These are phyloP conservation scores for Lypha dubia DNA, from an alignment of 2,888 invertebrate genomes.

Conservation along the genomic window DNA sequence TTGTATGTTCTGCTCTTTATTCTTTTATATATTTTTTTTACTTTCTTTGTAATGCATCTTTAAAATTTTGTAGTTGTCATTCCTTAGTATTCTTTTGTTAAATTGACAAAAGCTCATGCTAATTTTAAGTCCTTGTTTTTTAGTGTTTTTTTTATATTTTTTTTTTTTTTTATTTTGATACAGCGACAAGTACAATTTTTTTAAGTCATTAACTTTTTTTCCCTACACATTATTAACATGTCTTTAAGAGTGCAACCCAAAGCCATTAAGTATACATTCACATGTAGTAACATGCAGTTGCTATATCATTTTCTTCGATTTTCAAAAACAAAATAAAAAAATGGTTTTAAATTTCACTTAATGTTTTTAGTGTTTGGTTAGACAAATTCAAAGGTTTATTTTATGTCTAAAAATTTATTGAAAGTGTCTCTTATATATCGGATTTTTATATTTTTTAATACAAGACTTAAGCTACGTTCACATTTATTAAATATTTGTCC, in stretches of 20 bases:
- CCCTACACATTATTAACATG: constrained; percentile 19
- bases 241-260: constrained; percentile 61
- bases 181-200: constrained; percentile 35
- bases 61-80: constrained; percentile 47
- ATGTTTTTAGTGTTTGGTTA: neutral
- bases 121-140: constrained; percentile 70
- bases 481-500: too few species aligned
- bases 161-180: constrained; percentile 1
- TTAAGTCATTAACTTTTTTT: constrained; percentile 64
- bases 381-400: neutral
- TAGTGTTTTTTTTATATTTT: neutral
- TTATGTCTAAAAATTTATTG: constrained; percentile 2
- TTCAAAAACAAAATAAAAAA: constrained; percentile 7
- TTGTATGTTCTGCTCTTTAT: constrained; percentile 30
- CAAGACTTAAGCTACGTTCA: neutral
- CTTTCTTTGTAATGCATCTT: constrained; percentile 51
- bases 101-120: constrained; percentile 73
- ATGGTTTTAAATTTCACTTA: constrained; percentile 59
- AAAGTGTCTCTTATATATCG: neutral
- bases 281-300: constrained; percentile 38
- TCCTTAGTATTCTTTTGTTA: constrained; percentile 60
- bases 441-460: neutral
- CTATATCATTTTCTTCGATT: neutral
- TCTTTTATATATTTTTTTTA: constrained; percentile 4
- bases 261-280: constrained; percentile 41